Evolutionary conservation across 2,888 invertebrate genomes (phyloP).

Genomic region (Acanthosepion lycidas): DNA sequence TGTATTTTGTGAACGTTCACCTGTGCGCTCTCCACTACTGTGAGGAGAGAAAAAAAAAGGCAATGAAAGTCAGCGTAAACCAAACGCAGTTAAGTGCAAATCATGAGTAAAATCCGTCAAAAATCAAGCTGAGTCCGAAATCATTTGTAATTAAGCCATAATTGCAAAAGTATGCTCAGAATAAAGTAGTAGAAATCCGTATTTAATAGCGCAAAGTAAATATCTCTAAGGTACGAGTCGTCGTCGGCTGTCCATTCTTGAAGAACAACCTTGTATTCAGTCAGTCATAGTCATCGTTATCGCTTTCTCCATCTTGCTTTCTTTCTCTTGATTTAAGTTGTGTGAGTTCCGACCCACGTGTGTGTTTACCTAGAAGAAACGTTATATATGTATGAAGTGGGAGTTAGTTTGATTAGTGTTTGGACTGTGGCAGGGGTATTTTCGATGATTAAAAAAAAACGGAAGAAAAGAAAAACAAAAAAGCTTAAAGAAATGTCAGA

Average conservation of each 20-base stretch:
- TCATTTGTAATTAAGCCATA: background rate
- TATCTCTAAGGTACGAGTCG: background rate
- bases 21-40: conserved; percentile 23
- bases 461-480: background rate
- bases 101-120: background rate
- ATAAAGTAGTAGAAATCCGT: background rate
- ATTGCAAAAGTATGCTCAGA: background rate
- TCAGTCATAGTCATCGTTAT: background rate
- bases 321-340: background rate
- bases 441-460: background rate
- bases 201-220: background rate
- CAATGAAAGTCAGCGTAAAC: background rate
- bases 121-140: background rate
- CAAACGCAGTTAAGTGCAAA: background rate
- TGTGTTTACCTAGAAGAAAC: background rate
- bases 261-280: background rate
- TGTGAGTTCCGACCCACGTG: background rate
- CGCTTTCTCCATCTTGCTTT: background rate
- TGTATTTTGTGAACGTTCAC: background rate
- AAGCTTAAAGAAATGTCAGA: background rate
- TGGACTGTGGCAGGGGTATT: background rate
- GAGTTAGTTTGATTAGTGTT: conserved; percentile 6
- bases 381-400: conserved; percentile 23
- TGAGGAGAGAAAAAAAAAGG: background rate
- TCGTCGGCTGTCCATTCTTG: background rate